Evolutionary conservation across 2,797 vertebrate genomes (phyloP).

Genomic region (Urophycis tenuis): DNA sequence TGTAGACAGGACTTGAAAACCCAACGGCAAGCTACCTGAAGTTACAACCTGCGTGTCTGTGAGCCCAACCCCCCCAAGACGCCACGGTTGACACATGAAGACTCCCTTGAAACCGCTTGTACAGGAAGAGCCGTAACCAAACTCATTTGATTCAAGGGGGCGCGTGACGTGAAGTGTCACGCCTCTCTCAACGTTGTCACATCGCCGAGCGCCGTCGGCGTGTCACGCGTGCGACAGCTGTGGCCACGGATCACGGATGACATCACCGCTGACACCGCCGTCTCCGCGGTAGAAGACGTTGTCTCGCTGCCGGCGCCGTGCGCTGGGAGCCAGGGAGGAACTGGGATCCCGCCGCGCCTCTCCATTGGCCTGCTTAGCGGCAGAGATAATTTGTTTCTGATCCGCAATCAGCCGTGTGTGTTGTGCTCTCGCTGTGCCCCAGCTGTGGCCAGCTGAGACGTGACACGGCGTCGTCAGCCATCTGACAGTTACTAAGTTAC

Average conservation of each 20-base stretch:
- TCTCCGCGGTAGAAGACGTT: background rate
- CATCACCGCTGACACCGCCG: background rate
- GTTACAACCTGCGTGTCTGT: background rate
- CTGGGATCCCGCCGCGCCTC: background rate
- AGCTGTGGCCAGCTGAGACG: conserved; percentile 9
- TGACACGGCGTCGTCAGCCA: conserved; percentile 34
- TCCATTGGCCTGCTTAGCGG: background rate
- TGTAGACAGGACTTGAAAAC: background rate
- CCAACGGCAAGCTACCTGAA: background rate
- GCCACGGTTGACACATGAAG: background rate
- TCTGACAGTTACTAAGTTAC: conserved; percentile 28
- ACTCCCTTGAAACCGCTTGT: background rate
- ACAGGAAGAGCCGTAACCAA: background rate
- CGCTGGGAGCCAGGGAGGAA: background rate
- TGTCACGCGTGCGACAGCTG: background rate
- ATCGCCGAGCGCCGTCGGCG: background rate
- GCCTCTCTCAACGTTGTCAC: background rate
- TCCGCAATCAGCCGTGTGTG: background rate
- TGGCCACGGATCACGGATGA: background rate
- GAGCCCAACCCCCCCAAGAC: background rate
- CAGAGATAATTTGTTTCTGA: background rate
- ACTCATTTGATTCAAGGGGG: too few relatives aligned
- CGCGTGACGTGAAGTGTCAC: too few relatives aligned
- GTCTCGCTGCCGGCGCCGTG: background rate
- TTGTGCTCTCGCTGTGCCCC: conserved; percentile 11